Evolutionary conservation across 2,888 invertebrate species (phyloP), one percentile per base, ranked within the genome.

Genomic region (Myathropa florea): DNA sequence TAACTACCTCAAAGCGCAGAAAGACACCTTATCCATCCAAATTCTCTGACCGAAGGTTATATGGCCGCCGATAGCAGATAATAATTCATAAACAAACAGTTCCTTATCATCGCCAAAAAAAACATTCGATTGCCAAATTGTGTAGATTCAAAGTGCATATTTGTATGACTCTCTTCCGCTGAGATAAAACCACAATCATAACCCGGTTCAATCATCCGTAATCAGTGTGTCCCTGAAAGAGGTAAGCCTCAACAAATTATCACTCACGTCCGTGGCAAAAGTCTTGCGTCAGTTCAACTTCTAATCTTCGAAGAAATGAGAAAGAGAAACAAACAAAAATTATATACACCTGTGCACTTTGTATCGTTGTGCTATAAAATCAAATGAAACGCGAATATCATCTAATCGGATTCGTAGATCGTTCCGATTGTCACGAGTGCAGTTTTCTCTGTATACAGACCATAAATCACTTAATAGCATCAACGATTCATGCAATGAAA

Each of bases 171-270:
- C 33, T 33, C 23, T 77, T 77, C 53, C 60, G 60, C 24, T 55
- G 7, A 77, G 53, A 76, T 68, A 60, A 60, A 61, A 53, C 39
- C 21, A n/a, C n/a, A 28, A 59, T 65, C 28, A 26, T 21, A 57
- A 61, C 46, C 46, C 46, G 68, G 68, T 55, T 77, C 77, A 77
- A 60, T 26, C 55, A 24, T 21, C 55, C 61, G 33, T 36, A 61
- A 77, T 68, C 68, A 61, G 60, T 10, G 18, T 55, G 53, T 21
- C 77, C 68, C 61, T 77, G 76, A 77, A 53, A 30, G 24, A 64
- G 55, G 33, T 36, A 21, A 46, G 14, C 30, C 36, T 21, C 59
- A 67, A 39, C 12, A 57, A 59, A n/a, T 57, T 75, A n/a, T 59
- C 39, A 59, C 28, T 46, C 67, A 30, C 60, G 53, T 39, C n/a